Conservation (phyloP, 2,888 invertebrate genomes). For the Eretmocerus hayati region DNA sequence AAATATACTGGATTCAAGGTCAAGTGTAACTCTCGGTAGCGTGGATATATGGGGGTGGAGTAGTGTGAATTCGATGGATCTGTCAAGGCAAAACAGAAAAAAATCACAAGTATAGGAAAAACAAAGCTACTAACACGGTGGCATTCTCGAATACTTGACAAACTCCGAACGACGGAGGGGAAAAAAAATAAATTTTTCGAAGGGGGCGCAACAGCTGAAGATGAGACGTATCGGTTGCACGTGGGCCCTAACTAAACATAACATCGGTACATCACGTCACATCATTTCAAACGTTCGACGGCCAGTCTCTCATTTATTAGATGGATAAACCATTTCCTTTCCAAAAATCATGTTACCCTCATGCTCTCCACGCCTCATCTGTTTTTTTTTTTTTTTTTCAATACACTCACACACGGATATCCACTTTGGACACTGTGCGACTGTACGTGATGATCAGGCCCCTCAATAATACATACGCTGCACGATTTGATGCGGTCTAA, state of each 20-base stretch:
- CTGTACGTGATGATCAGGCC: neutral
- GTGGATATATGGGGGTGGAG: too few relatives aligned
- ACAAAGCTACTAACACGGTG: slow-evolving; percentile 2
- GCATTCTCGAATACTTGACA: too few relatives aligned
- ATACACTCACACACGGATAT: slow-evolving; percentile 5
- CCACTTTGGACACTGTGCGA: neutral
- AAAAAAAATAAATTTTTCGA: slow-evolving; percentile 20
- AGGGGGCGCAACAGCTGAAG: slow-evolving; percentile 10
- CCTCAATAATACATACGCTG: too few relatives aligned
- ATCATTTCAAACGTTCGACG: slow-evolving; percentile 27
- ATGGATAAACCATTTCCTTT: slow-evolving; percentile 35
- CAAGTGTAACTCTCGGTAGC: too few relatives aligned
- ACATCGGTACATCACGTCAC: slow-evolving; percentile 32
- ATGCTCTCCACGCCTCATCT: slow-evolving; percentile 26
- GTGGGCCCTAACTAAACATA: slow-evolving; percentile 27
- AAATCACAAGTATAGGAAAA: slow-evolving; percentile 1
- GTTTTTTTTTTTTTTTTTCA: slow-evolving; percentile 14
- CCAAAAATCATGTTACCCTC: too few relatives aligned
- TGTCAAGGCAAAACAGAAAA: too few relatives aligned
- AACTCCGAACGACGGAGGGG: slow-evolving; percentile 2
- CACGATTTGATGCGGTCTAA: slow-evolving; percentile 37
- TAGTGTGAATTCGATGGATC: too few relatives aligned
- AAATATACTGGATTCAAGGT: too few relatives aligned
- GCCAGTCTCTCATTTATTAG: too few relatives aligned
- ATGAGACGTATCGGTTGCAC: slow-evolving; percentile 43